These are phyloP conservation scores for Eristalis pertinax DNA, from an alignment of 2,888 invertebrate genomes.

Conservation along the genomic window DNA sequence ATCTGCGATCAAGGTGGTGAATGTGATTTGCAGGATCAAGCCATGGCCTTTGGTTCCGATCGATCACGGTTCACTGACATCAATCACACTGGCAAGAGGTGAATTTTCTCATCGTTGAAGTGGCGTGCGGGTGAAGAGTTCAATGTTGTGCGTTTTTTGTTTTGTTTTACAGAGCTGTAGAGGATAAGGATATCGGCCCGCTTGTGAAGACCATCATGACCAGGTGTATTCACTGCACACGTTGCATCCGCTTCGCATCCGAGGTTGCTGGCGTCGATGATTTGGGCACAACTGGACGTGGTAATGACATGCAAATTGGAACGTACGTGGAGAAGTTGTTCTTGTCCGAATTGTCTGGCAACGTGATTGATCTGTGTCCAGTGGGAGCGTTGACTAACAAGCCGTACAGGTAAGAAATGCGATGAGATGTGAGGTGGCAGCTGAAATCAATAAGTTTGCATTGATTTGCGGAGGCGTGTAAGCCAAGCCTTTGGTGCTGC, in stretches of 20 bases:
- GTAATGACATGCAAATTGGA: constrained; percentile 98
- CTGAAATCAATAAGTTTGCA: no score
- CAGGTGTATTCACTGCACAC: constrained; percentile 99
- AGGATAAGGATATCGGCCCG: constrained; percentile 99
- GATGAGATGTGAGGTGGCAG: background rate
- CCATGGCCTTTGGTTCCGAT: constrained; percentile 99
- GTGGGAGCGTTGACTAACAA: constrained; percentile 99
- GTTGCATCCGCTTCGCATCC: constrained; percentile 98
- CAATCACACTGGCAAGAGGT: constrained; percentile 94
- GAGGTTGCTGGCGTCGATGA: constrained; percentile 99
- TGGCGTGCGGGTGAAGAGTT: no score
- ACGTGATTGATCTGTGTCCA: constrained; percentile 98
- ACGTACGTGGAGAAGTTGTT: constrained; percentile 99
- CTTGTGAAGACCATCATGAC: constrained; percentile 99
- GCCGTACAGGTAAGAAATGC: constrained; percentile 87
- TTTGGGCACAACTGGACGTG: constrained; percentile 95
- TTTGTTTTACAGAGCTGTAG: constrained; percentile 89
- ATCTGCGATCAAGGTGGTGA: constrained; percentile 99
- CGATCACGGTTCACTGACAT: constrained; percentile 96
- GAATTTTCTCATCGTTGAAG: constrained; percentile 26
- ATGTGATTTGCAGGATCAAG: constrained; percentile 98
- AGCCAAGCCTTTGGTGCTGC: no score
- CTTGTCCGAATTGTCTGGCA: constrained; percentile 97
- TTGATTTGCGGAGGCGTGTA: background rate
- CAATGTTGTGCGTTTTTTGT: constrained; percentile 1